Evolutionary conservation across 2,113 vertebrate genomes (phyloP).

Genomic region (Isichthys henryi): DNA sequence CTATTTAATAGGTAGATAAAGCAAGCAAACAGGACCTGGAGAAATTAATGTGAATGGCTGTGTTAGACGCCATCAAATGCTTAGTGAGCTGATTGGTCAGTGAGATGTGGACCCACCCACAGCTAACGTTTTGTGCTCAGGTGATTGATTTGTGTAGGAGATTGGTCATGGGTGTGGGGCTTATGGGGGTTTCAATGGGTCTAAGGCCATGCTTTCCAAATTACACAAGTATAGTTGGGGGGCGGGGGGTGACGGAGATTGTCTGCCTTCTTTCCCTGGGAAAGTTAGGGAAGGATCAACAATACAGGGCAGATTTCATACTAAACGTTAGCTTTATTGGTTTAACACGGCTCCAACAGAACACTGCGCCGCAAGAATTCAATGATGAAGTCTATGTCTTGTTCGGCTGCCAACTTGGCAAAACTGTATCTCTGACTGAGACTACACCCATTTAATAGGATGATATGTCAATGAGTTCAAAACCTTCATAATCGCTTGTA

Average conservation of each 20-base stretch:
- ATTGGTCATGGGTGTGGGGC: slow-evolving; percentile 41
- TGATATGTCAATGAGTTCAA: not conserved
- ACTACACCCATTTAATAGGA: slow-evolving; percentile 6
- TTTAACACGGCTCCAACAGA: not conserved
- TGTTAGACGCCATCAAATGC: slow-evolving; percentile 14
- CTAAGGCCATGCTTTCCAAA: slow-evolving; percentile 13
- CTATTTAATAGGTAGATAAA: slow-evolving; percentile 4
- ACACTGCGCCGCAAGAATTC: not conserved
- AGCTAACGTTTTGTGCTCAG: slow-evolving; percentile 39
- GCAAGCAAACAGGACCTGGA: not conserved
- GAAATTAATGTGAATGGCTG: slow-evolving; percentile 9
- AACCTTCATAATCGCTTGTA: not conserved
- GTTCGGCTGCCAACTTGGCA: not conserved
- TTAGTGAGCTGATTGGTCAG: slow-evolving; percentile 29
- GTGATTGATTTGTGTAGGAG: slow-evolving; percentile 51
- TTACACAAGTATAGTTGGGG: slow-evolving; percentile 31
- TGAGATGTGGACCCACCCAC: slow-evolving; percentile 29
- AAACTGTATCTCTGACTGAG: not conserved
- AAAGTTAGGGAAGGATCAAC: slow-evolving; percentile 39
- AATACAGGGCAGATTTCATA: not conserved
- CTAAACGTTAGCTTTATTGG: slow-evolving; percentile 11
- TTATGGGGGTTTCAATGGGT: not conserved
- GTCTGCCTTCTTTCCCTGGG: slow-evolving; percentile 35
- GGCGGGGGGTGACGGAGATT: not conserved
- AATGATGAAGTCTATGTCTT: not conserved